Evolutionary conservation across 2,113 vertebrate genomes (phyloP).

Genomic region (Vicugna pacos): DNA sequence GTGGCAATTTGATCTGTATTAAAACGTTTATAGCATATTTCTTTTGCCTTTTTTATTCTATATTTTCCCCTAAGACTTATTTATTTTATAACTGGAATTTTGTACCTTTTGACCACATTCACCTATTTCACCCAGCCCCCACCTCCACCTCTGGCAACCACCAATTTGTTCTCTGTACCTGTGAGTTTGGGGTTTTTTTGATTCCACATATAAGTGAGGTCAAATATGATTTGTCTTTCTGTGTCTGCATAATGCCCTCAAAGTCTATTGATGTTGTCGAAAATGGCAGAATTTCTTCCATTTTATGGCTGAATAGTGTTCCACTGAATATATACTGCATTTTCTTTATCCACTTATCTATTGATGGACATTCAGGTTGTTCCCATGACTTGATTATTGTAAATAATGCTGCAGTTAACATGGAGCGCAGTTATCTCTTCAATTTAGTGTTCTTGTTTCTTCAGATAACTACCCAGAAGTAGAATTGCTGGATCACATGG

Average conservation of each 20-base stretch:
- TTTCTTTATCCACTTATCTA: neutral
- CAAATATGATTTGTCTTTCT: neutral
- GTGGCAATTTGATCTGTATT: conserved; percentile 76
- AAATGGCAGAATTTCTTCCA: neutral
- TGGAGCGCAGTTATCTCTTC: neutral
- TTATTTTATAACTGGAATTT: neutral
- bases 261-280: neutral
- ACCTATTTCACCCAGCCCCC: neutral
- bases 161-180: neutral
- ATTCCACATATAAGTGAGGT: too few relatives aligned
- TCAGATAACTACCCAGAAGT: neutral
- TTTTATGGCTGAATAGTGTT: neutral
- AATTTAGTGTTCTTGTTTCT: neutral
- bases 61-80: neutral
- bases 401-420: neutral
- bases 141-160: neutral
- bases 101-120: neutral
- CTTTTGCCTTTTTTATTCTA: conserved; percentile 24
- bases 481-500: neutral
- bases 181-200: neutral
- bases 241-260: neutral
- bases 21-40: conserved; percentile 77
- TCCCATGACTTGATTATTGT: neutral
- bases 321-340: neutral
- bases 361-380: neutral